Base-by-base conservation (phyloP, 2,888 invertebrate species). In the Matsumyia berberina region DNA sequence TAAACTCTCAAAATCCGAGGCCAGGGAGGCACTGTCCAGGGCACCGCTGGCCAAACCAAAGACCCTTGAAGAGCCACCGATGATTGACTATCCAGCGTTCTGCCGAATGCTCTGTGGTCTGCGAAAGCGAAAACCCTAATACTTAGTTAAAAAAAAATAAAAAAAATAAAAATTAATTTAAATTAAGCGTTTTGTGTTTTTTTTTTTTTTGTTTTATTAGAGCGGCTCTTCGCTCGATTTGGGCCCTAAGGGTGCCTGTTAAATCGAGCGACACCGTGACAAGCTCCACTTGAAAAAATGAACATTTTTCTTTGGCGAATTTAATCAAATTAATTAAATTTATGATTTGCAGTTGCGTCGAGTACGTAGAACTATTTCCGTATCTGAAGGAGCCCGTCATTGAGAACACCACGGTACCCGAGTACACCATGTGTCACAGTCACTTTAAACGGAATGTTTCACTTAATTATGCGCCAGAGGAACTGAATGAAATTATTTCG, bases 31-130 rank as follows among this genome's bases (percentile, higher is more conserved):
- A 0, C 89, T 95, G 11, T 94, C 94, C 86, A 94, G 94, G 88
- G 95, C 95, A 0, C 94, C 94, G 0, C 90, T 93, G 67, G 91
- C 93, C n/a, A 92, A 93, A 73, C 92, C 93, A 44, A 93, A 93
- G 72, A 89, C 90, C 1, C 87, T 92, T 53, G 91, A 92, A 78
- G 91, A 91, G 55, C 89, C 91, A 7, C 93, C 94, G 1, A 94
- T 94, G 93, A 94, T 95, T 81, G 94, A 95, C 89, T 94, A 95
- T 88, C 92, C 93, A 12, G 93, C 93, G 37, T 94, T 94, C 88
- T 94, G 94, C 89, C 93, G 93, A 86, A 93, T 93, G 87, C 91
- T 95, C 2, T 93, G 93, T 60, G 94, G 94, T 6, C 90, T 94
- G 82, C 92, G 93, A 51, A 94, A 94, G 88, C 88, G 90, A 37